These are phyloP conservation scores for Cochlearius cochlearius DNA, from an alignment of 2,113 vertebrate genomes.

Conservation along the genomic window DNA sequence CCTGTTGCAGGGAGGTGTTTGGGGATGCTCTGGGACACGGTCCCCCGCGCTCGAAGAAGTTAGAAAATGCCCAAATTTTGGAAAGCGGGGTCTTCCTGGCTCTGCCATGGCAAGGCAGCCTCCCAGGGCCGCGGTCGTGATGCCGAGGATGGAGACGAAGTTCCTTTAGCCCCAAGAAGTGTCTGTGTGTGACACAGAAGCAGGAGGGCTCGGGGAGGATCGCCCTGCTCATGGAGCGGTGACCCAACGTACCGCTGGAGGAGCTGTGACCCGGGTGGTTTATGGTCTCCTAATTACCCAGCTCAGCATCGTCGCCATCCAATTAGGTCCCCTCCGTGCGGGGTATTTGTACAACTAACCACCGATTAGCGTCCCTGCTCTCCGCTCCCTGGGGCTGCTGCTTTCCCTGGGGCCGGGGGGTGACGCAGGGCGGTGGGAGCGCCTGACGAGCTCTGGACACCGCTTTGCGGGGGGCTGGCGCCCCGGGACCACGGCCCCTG, in stretches of 20 bases:
- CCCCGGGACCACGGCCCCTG: rapidly evolving
- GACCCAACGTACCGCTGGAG: neutral
- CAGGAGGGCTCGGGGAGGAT: neutral
- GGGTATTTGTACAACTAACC: neutral
- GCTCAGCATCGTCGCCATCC: neutral
- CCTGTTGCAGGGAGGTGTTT: neutral
- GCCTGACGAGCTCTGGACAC: neutral
- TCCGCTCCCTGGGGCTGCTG: neutral
- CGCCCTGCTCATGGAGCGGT: rapidly evolving
- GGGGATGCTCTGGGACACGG: neutral
- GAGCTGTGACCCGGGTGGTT: neutral
- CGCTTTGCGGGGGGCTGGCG: rapidly evolving
- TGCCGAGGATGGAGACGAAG: neutral
- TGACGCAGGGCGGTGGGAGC: rapidly evolving
- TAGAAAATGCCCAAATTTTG: neutral
- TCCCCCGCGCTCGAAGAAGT: rapidly evolving
- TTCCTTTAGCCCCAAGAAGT: neutral
- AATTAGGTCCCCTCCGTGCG: rapidly evolving
- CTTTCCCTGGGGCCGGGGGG: neutral
- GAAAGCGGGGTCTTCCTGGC: rapidly evolving
- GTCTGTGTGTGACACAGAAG: rapidly evolving
- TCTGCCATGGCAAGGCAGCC: neutral
- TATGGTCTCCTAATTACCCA: neutral
- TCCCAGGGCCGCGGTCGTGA: neutral
- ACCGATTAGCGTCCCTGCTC: neutral